These are phyloP conservation scores for Hafferia zeledoni DNA, from an alignment of 2,797 vertebrate species.

Conservation along the genomic window DNA sequence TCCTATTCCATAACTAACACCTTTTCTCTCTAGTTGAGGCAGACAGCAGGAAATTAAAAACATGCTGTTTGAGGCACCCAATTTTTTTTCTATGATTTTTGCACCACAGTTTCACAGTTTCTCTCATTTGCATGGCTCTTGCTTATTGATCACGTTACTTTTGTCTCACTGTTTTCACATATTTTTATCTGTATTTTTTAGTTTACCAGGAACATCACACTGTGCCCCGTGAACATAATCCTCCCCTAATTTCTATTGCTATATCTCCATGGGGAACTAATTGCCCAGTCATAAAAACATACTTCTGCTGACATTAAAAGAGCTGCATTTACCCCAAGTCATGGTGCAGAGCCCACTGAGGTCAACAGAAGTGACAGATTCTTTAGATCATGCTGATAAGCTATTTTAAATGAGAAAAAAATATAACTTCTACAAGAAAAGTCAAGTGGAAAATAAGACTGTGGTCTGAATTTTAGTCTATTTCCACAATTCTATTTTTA, in stretches of 20 bases:
- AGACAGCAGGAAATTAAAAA: constrained; percentile 2
- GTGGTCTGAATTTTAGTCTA: neutral
- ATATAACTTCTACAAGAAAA: neutral
- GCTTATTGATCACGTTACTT: constrained; percentile 18
- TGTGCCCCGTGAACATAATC: neutral
- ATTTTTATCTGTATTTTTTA: constrained; percentile 2
- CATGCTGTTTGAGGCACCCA: constrained; percentile 10
- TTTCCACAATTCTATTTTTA: neutral
- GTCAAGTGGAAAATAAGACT: neutral
- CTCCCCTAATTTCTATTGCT: neutral
- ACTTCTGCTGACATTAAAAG: neutral
- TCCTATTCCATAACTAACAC: constrained; percentile 49
- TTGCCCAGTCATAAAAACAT: neutral
- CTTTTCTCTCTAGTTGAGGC: constrained; percentile 15
- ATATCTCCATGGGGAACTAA: neutral
- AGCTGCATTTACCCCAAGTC: neutral
- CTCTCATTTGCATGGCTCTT: constrained; percentile 55
- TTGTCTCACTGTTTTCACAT: neutral
- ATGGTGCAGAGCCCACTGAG: neutral
- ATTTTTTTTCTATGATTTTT: constrained; percentile 24
- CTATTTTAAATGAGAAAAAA: neutral
- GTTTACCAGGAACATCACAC: neutral
- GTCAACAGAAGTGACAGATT: neutral
- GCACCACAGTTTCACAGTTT: neutral
- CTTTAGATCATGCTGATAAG: neutral